Evolutionary conservation across 2,113 vertebrate genomes (phyloP), one percentile per base, ranked within the genome.

Genomic region (Numenius arquata): DNA sequence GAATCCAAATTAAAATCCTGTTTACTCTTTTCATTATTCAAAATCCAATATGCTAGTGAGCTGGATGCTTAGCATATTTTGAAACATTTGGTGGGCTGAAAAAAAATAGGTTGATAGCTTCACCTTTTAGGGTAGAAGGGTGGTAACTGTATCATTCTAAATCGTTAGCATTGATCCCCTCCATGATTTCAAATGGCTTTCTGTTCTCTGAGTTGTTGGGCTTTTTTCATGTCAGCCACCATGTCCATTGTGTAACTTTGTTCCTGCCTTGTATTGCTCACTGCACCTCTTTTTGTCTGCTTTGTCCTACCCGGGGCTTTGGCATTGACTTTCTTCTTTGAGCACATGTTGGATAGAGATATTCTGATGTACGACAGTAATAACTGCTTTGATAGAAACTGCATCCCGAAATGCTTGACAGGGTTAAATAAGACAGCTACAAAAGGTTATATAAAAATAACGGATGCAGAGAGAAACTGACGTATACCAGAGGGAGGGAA

Each of bases 11-110:
- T 82, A 93, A 89, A 95, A 96, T 74, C 76, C 79, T 96, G 92
- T 93, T 97, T 95, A 92, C 74, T 79, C 94, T 95, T 96, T 94
- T 94, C 89, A 93, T 82, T 88, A 92, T 92, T 95, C 96, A 95
- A 91, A 93, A 79, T 77, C 77, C 85, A 82, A 80, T 94, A 95
- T 93, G 76, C 84, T 89, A 20, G 78, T 21, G 78, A 52, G 76
- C 84, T 90, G 20, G 9, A 92, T 86, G 73, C 67, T 83, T 94
- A 89, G 70, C 89, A 77, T 91, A 79, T 91, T 96, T 91, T 55
- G 84, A 94, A 85, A 74, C 81, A 71, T 88, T 56, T 85, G 78
- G 40, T 85, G 76, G 58, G 70, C 53, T 95, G 74, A 36, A 90
- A 72, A 59, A 68, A 68, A 73, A 30, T 0, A 41, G 20, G 36